Percentiles rank a stretch among this genome's conserved stretches.
Evolutionary conservation across 2,113 vertebrate species (phyloP).

Genomic region (Varanus komodoensis): DNA sequence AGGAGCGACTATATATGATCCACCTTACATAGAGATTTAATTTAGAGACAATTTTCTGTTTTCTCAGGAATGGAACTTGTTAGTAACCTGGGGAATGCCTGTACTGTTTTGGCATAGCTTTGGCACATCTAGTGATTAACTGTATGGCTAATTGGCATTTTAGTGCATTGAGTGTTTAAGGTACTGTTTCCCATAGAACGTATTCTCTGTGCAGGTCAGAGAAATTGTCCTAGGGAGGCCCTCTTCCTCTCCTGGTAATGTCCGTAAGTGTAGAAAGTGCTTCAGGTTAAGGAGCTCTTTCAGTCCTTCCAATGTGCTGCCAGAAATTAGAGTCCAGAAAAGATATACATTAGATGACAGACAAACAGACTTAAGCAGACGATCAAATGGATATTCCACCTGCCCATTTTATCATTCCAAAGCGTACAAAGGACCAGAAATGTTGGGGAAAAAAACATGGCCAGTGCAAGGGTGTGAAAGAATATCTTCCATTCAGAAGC

Average conservation of each 20-base stretch:
- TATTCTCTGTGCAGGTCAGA: neutral
- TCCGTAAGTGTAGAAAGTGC: neutral
- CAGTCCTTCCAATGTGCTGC: neutral
- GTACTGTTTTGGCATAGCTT: neutral
- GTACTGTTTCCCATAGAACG: neutral
- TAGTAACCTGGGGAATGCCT: too few species aligned
- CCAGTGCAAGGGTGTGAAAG: neutral
- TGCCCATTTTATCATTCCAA: slow-evolving; percentile 45
- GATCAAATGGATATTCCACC: neutral
- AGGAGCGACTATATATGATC: too few species aligned
- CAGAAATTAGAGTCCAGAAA: neutral
- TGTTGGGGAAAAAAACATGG: neutral
- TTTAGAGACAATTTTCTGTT: too few species aligned
- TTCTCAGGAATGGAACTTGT: too few species aligned
- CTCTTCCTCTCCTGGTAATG: neutral
- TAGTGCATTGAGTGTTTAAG: neutral
- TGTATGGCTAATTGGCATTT: neutral
- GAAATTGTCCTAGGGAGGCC: neutral
- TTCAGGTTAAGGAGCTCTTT: neutral
- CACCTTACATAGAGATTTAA: too few species aligned
- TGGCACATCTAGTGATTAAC: neutral
- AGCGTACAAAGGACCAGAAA: slow-evolving; percentile 31
- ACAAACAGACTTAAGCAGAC: neutral
- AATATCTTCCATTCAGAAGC: slow-evolving; percentile 47
- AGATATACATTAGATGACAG: too few species aligned